These are phyloP conservation scores for Mesoclemmys tuberculata DNA, from an alignment of 2,113 vertebrate genomes.

Conservation along the genomic window DNA sequence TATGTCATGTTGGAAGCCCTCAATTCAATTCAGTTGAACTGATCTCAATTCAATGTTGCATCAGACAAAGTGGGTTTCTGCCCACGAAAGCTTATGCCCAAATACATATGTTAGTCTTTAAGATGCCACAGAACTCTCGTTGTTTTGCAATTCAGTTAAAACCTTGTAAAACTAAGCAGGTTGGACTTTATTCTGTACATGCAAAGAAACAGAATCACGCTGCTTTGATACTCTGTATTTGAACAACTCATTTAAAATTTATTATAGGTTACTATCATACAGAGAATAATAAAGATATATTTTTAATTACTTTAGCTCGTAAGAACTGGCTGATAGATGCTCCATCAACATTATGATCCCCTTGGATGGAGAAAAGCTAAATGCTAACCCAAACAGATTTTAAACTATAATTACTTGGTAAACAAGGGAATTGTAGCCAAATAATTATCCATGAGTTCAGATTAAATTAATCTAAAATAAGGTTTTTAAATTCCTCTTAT, in stretches of 20 bases:
- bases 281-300: slow-evolving; percentile 83
- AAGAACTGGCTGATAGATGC: slow-evolving; percentile 81
- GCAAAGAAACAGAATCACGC: slow-evolving; percentile 61
- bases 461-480: slow-evolving; percentile 71
- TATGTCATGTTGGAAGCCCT: slow-evolving; percentile 52
- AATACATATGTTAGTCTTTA: too few relatives aligned
- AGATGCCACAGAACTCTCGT: too few relatives aligned
- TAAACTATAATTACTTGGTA: slow-evolving; percentile 83
- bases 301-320: slow-evolving; percentile 83
- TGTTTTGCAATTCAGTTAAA: slow-evolving; percentile 66
- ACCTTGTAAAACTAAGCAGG: slow-evolving; percentile 69
- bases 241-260: slow-evolving; percentile 80
- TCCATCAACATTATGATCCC: slow-evolving; percentile 83
- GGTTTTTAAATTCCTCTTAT: slow-evolving; percentile 25
- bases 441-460: slow-evolving; percentile 77
- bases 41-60: too few relatives aligned
- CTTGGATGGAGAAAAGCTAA: slow-evolving; percentile 79
- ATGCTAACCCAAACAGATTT: slow-evolving; percentile 84
- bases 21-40: slow-evolving; percentile 46
- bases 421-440: slow-evolving; percentile 81
- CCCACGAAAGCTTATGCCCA: too few relatives aligned
- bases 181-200: slow-evolving; percentile 65
- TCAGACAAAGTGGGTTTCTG: too few relatives aligned
- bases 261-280: slow-evolving; percentile 79
- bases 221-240: slow-evolving; percentile 77